Percentiles rank a stretch among this genome's conserved stretches.
These are phyloP conservation scores for Camponotus floridanus DNA, from an alignment of 1,140 invertebrate genomes.

Conservation along the genomic window DNA sequence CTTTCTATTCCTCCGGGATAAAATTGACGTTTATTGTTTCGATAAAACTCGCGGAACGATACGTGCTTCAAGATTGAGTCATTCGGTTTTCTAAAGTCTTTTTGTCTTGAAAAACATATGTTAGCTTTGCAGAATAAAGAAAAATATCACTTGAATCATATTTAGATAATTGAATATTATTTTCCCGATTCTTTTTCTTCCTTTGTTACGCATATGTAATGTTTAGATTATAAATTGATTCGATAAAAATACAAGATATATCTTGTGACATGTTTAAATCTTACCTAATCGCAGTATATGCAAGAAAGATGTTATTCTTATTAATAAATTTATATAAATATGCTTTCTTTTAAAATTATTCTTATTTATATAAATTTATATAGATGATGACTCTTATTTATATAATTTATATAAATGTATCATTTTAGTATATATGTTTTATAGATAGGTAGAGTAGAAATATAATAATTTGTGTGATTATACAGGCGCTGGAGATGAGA, in stretches of 20 bases:
- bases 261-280: constrained; percentile 3
- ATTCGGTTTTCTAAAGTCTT: background rate
- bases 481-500: constrained; percentile 95
- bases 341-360: background rate
- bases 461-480: constrained; percentile 55
- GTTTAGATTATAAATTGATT: background rate
- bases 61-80: background rate
- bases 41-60: background rate
- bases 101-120: constrained; percentile 59
- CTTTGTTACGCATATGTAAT: background rate
- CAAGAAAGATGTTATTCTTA: constrained; percentile 35
- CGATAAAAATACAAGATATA: background rate
- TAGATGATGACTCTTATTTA: too few species aligned
- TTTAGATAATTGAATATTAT: background rate
- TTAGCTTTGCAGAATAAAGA: constrained; percentile 25
- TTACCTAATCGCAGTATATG: constrained; percentile 54
- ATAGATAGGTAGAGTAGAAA: background rate
- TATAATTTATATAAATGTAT: too few species aligned
- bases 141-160: background rate
- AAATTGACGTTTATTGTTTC: background rate
- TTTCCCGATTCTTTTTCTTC: background rate
- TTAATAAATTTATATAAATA: background rate
- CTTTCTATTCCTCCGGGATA: background rate
- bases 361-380: too few species aligned
- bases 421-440: background rate